A percentile compares a stretch with the other conserved stretches of the same genome.
Evolutionary conservation across 1,140 invertebrate species (phyloP).

Genomic region (Drosophila ogumai): DNA sequence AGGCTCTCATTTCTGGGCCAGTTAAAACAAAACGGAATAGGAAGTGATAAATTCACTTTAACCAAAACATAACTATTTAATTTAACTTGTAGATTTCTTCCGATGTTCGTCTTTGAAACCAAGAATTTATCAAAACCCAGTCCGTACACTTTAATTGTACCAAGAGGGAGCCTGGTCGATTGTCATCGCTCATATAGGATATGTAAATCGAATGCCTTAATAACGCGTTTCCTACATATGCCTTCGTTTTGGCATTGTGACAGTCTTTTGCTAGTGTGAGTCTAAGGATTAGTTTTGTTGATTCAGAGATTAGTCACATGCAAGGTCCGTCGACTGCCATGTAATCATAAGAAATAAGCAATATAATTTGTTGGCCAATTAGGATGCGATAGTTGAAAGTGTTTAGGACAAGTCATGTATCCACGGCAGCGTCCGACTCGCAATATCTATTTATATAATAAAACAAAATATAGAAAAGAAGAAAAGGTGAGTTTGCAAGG

Average conservation of each 20-base stretch:
- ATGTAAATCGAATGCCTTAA: background rate
- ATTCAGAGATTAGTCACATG: slow-evolving; percentile 58
- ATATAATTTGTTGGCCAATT: slow-evolving; percentile 74
- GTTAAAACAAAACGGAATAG: background rate
- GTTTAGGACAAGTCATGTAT: slow-evolving; percentile 68
- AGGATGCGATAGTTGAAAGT: slow-evolving; percentile 53
- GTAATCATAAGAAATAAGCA: slow-evolving; percentile 65
- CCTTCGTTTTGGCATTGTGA: background rate
- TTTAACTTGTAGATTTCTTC: background rate
- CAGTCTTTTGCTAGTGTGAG: slow-evolving; percentile 14
- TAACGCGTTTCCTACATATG: background rate
- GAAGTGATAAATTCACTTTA: background rate
- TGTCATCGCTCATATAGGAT: background rate
- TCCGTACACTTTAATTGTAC: background rate
- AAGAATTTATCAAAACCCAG: background rate
- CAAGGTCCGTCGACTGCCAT: slow-evolving; percentile 53
- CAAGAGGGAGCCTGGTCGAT: background rate
- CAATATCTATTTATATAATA: slow-evolving; percentile 83
- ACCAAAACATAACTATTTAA: background rate
- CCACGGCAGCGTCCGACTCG: slow-evolving; percentile 65
- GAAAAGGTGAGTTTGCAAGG: slow-evolving; percentile 2
- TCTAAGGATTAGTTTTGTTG: slow-evolving; percentile 45
- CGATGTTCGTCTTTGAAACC: background rate
- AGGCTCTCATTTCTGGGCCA: background rate
- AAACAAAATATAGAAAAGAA: slow-evolving; percentile 59